These are phyloP conservation scores for Siniperca scherzeri DNA, from an alignment of 2,797 vertebrate genomes.

Conservation along the genomic window DNA sequence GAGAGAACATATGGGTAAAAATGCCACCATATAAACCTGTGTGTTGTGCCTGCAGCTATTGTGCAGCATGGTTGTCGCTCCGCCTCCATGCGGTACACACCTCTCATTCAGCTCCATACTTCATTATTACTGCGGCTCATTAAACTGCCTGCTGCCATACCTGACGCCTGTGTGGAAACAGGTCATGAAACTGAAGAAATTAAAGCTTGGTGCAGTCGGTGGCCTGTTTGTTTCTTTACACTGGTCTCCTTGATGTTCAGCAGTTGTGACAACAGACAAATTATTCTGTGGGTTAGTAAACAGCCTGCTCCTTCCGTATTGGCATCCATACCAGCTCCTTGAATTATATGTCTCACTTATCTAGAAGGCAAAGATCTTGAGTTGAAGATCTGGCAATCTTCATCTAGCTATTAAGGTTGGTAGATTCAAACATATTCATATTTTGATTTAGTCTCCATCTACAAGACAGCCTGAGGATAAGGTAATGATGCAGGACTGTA, in stretches of 20 bases:
- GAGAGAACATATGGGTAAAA: background rate
- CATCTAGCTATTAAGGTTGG: background rate
- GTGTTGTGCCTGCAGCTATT: constrained; percentile 10
- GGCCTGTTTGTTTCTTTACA: background rate
- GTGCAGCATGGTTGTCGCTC: background rate
- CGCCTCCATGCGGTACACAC: constrained; percentile 35
- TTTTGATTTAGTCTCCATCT: background rate
- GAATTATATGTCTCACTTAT: too few species aligned
- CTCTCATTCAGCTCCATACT: constrained; percentile 19
- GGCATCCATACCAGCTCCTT: background rate
- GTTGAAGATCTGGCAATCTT: background rate
- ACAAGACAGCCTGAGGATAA: background rate
- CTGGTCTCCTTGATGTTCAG: background rate
- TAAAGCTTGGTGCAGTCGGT: background rate
- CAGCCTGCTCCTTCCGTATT: background rate
- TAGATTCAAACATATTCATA: background rate
- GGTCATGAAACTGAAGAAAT: constrained; percentile 46
- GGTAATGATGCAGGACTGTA: background rate
- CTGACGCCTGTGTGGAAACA: constrained; percentile 24
- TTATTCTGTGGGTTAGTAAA: background rate
- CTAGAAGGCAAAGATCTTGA: background rate
- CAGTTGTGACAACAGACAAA: background rate
- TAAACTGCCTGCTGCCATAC: constrained; percentile 32
- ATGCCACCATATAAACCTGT: background rate
- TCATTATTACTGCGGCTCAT: constrained; percentile 41